phyloP scores from a whole-genome alignment of 2,888 invertebrate species.

The Hirudinaria manillensis region DNA sequence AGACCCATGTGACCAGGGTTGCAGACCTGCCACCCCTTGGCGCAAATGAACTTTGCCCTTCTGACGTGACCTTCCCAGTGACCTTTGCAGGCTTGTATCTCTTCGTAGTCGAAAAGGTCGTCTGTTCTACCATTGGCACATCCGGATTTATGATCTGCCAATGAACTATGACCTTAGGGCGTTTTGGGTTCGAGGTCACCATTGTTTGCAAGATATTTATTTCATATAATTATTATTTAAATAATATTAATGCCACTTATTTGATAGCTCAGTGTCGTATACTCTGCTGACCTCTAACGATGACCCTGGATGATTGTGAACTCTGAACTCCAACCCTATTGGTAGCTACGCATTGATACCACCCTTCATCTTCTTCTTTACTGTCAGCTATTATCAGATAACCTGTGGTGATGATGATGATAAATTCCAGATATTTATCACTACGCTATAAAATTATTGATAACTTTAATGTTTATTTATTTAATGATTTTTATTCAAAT shows the following conservation, averaged over 20 bases:
- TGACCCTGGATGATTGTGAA: constrained; percentile 11
- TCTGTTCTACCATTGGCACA: constrained; percentile 13
- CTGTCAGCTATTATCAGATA: constrained; percentile 21
- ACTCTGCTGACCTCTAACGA: constrained; percentile 18
- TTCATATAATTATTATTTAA: too few species aligned
- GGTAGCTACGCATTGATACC: constrained; percentile 20
- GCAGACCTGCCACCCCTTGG: constrained; percentile 51
- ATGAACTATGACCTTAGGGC: too few species aligned
- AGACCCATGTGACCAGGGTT: constrained; percentile 44
- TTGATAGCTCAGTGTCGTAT: too few species aligned
- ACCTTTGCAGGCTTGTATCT: constrained; percentile 39
- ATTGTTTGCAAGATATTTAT: background rate
- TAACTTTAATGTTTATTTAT: background rate
- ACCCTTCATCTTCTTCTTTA: constrained; percentile 7
- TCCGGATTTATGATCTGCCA: constrained; percentile 14
- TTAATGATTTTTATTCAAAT: background rate
- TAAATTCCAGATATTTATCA: background rate
- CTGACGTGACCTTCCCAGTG: constrained; percentile 51
- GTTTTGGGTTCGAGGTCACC: background rate
- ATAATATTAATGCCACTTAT: too few species aligned
- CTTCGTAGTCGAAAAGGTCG: constrained; percentile 22
- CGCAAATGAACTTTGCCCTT: constrained; percentile 45
- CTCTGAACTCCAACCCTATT: constrained; percentile 1
- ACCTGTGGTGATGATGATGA: background rate
- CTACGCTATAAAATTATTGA: too few species aligned